A percentile compares a stretch with the other conserved stretches of the same genome.
Evolutionary conservation across 2,888 invertebrate species (phyloP).

Genomic region (Alviniconcha strummeri): DNA sequence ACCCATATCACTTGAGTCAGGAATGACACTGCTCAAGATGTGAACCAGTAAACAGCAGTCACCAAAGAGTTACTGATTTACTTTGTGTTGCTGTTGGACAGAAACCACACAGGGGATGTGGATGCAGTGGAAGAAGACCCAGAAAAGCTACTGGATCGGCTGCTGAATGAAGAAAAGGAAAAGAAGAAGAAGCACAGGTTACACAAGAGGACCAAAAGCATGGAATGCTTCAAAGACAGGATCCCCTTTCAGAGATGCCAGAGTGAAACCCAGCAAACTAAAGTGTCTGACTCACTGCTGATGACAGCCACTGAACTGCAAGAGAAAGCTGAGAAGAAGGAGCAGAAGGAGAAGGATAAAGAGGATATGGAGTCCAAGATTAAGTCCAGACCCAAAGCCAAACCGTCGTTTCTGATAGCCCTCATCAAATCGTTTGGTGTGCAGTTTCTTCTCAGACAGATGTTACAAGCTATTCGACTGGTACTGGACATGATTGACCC

Average conservation of each 20-base stretch:
- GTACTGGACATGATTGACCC: neutral
- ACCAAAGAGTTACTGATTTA: too few relatives aligned
- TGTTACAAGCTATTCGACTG: neutral
- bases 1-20: too few relatives aligned
- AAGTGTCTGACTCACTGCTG: neutral
- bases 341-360: neutral
- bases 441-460: neutral
- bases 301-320: neutral
- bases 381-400: neutral
- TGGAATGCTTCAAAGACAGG: neutral
- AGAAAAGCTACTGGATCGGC: constrained; percentile 6
- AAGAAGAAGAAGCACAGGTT: neutral
- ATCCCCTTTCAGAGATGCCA: neutral
- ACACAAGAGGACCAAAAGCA: constrained; percentile 8
- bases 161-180: neutral
- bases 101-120: neutral
- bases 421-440: neutral
- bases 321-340: neutral
- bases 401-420: constrained; percentile 2
- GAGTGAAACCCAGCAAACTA: neutral
- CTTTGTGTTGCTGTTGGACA: neutral
- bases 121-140: neutral
- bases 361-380: neutral
- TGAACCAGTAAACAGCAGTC: too few relatives aligned
- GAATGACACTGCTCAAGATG: too few relatives aligned